Base-by-base conservation (phyloP, 2,113 vertebrate species). In the Aptenodytes patagonicus region DNA sequence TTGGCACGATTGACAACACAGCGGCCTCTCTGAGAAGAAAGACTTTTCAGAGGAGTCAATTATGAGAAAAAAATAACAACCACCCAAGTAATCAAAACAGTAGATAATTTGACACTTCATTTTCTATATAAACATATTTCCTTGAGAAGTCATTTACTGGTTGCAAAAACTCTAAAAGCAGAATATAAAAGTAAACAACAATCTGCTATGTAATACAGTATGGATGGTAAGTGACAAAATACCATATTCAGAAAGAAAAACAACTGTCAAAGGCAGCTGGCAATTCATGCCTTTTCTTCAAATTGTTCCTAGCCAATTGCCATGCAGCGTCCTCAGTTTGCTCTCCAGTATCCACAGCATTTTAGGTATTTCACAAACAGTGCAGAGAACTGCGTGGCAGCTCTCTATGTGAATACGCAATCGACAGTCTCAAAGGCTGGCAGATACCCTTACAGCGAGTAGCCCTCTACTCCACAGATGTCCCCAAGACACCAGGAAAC, bases 121-220 rank as follows among this genome's bases (percentile, higher is more conserved):
- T 95, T 95, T 83, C 95, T 84, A 89, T 71, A 91, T 87, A 94
- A 97, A 93, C 75, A 89, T 89, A 93, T 93, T 95, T 92, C 83
- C 93, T 85, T 93, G 83, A 38, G 93, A 95, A 95, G 92, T 82
- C 80, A 92, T 93, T 95, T 92, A 95, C 79, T 95, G 86, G 69
- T 60, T 89, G 94, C 83, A 82, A 71, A 81, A 94, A 91, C 65
- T 78, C 89, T 95, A 90, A 91, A 87, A 91, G 94, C 62, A 77
- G 69, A 90, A 91, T 90, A 88, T 58, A 83, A 87, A 85, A 94
- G 87, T 92, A 89, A 97, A 90, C 84, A 94, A 76, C 83, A 89
- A 93, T 79, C 78, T 94, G 81, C 84, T 94, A 19, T 80, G 89
- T 82, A 95, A 90, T 52, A 58, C 66, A n/a, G 84, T 34, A 65